Conservation (phyloP, 2,888 invertebrate species). For the Linyphia triangularis region DNA sequence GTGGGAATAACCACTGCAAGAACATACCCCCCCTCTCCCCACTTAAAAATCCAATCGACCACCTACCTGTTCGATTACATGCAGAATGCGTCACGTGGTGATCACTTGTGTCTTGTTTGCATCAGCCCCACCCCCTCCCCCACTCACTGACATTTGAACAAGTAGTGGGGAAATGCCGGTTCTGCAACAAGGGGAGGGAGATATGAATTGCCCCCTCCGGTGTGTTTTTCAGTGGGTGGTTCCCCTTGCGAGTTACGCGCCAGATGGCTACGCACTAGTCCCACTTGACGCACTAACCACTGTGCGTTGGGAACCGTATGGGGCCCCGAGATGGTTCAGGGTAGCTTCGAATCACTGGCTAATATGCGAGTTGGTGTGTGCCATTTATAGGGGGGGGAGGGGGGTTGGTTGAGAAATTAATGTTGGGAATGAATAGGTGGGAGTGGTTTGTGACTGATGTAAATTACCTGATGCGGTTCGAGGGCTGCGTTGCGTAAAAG, state of each 20-base stretch:
- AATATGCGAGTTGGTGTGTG: background rate
- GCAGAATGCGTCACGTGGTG: conserved; percentile 28
- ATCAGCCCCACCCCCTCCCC: background rate
- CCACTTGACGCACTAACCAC: conserved; percentile 64
- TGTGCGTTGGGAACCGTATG: conserved; percentile 4
- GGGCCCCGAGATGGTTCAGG: background rate
- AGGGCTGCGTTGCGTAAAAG: too few species aligned
- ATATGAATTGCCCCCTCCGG: conserved; percentile 53
- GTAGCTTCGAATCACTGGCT: background rate
- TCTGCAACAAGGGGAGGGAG: conserved; percentile 11
- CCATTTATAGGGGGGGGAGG: background rate
- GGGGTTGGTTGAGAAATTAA: conserved; percentile 44
- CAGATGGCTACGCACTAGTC: conserved; percentile 52
- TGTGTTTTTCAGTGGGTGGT: conserved; percentile 69
- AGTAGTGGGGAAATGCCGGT: background rate
- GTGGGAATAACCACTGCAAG: background rate
- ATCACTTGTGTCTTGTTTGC: background rate
- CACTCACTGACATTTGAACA: background rate
- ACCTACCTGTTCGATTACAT: conserved; percentile 50
- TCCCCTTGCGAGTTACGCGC: conserved; percentile 18
- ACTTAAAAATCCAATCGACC: conserved; percentile 22
- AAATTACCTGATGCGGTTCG: too few species aligned
- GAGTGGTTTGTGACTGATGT: too few species aligned
- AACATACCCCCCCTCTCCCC: conserved; percentile 2
- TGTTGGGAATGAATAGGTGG: conserved; percentile 21